phyloP scores from a whole-genome alignment of 92 coral and sea anemone species.

The Umimayanthus kanabou region DNA sequence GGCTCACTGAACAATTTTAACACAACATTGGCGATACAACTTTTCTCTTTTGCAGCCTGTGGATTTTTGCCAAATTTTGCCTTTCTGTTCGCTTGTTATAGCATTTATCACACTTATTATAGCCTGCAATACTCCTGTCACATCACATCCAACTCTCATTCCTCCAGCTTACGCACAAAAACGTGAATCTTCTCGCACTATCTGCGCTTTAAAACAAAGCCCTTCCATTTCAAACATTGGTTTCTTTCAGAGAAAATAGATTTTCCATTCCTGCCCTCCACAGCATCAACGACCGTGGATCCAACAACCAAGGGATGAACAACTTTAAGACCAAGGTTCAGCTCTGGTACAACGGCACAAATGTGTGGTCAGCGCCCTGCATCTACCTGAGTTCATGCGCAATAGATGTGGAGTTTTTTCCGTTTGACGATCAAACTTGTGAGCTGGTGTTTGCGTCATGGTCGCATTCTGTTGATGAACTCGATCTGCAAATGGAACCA shows the following conservation, averaged over 20 bases:
- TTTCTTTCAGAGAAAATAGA: conserved; percentile 47
- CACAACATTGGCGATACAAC: not conserved
- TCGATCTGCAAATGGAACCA: conserved; percentile 29
- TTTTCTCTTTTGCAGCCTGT: no score
- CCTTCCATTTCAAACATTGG: conserved; percentile 18
- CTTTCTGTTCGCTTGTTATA: not conserved
- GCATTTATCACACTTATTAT: not conserved
- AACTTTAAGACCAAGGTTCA: conserved; percentile 34
- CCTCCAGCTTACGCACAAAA: not conserved
- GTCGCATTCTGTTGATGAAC: conserved; percentile 33
- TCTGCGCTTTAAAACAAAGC: conserved; percentile 2
- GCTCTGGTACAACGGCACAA: conserved; percentile 41
- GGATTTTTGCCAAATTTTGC: no score
- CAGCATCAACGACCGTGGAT: conserved; percentile 39
- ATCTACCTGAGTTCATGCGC: conserved; percentile 38
- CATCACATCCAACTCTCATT: not conserved
- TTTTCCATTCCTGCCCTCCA: conserved; percentile 43
- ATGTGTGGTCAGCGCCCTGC: conserved; percentile 44
- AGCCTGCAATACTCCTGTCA: not conserved
- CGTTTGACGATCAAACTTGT: conserved; percentile 39
- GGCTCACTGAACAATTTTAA: no score
- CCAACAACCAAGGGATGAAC: conserved; percentile 35
- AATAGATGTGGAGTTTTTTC: conserved; percentile 36
- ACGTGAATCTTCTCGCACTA: not conserved
- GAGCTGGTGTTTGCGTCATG: conserved; percentile 41